Conservation (phyloP, 2,113 vertebrate genomes). For the Taurulus bubalis region DNA sequence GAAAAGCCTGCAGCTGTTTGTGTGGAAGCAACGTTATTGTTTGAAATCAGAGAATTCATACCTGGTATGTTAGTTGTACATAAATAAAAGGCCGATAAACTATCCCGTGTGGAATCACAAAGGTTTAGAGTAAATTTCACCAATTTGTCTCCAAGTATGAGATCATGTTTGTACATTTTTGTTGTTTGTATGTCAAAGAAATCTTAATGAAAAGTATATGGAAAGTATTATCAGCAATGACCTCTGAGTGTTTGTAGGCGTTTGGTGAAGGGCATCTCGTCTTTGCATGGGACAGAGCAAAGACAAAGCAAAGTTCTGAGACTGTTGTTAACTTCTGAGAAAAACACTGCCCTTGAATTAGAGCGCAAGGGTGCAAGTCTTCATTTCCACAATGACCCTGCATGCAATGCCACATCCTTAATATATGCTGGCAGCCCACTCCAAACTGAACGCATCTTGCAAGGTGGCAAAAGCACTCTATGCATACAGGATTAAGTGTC, state of each 20-base stretch:
- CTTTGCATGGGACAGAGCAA: conserved; percentile 10
- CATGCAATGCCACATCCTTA: conserved; percentile 56
- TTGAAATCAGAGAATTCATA: not conserved
- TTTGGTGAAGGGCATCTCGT: conserved; percentile 5
- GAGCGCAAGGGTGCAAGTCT: not conserved
- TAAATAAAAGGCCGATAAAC: not conserved
- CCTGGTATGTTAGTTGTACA: not conserved
- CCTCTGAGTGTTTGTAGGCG: conserved; percentile 2
- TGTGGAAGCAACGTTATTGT: not conserved
- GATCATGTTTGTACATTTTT: not conserved
- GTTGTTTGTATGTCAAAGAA: not conserved
- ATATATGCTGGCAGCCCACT: conserved; percentile 41
- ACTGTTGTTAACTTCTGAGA: not conserved
- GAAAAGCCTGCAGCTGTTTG: conserved; percentile 51
- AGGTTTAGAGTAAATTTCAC: not conserved
- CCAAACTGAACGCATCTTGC: conserved; percentile 59
- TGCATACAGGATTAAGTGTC: conserved; percentile 45
- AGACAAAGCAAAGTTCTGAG: conserved; percentile 12
- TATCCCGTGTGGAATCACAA: not conserved
- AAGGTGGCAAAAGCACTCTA: conserved; percentile 40
- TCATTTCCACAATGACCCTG: conserved; percentile 33
- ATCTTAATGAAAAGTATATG: not conserved
- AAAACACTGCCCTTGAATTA: conserved; percentile 5
- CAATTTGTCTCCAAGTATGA: not conserved
- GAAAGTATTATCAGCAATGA: not conserved